Percentiles rank a stretch among this genome's conserved stretches.
phyloP scores from a whole-genome alignment of 37 sponge, comb jelly and placozoan genomes.

The Ianthella basta region DNA sequence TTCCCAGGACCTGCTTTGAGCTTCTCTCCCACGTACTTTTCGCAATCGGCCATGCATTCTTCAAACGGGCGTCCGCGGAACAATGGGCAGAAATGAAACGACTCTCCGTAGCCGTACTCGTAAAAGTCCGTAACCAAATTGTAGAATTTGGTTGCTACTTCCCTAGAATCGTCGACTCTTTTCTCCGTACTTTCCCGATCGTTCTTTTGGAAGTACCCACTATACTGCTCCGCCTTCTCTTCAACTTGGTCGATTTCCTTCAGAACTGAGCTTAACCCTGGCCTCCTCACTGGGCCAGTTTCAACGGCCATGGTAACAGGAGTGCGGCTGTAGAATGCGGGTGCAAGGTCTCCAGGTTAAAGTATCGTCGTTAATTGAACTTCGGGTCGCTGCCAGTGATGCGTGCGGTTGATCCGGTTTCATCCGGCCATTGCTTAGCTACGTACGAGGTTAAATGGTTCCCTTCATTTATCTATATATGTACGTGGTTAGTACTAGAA shows the following conservation, averaged over 20 bases:
- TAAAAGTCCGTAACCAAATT: constrained; percentile 79
- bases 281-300: background rate
- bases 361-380: too few relatives aligned
- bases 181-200: constrained; percentile 21
- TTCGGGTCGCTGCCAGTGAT: too few relatives aligned
- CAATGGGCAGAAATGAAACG: constrained; percentile 75
- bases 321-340: too few relatives aligned
- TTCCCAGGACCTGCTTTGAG: constrained; percentile 51
- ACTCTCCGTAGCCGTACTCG: constrained; percentile 79
- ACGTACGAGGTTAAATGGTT: too few relatives aligned
- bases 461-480: too few relatives aligned
- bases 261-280: background rate
- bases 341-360: too few relatives aligned
- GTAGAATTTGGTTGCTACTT: constrained; percentile 43
- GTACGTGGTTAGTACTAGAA: too few relatives aligned
- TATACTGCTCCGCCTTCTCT: background rate
- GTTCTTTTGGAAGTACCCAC: background rate
- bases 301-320: too few relatives aligned
- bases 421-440: too few relatives aligned
- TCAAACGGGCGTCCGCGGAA: constrained; percentile 44
- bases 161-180: constrained; percentile 35
- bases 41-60: constrained; percentile 47
- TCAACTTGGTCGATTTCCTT: background rate
- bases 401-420: too few relatives aligned
- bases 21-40: constrained; percentile 33